Conservation (phyloP, 2,888 invertebrate species). For the Embidobia sp. region DNA sequence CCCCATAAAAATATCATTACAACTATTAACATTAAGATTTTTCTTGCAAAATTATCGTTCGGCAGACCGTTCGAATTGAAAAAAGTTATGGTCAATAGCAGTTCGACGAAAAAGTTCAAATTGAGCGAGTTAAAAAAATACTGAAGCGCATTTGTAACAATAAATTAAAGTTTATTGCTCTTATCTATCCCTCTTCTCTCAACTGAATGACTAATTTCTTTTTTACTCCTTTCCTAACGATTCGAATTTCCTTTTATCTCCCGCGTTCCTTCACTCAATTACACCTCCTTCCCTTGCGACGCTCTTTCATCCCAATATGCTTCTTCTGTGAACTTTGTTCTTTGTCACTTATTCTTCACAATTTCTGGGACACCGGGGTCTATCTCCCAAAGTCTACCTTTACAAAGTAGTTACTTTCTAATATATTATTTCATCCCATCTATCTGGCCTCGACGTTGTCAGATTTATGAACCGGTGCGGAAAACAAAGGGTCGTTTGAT, state of each 20-base stretch:
- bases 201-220: too few relatives aligned
- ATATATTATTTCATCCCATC: conserved; percentile 43
- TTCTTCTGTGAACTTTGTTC: conserved; percentile 47
- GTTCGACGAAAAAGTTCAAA: too few relatives aligned
- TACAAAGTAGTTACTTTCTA: conserved; percentile 48
- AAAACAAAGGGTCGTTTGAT: conserved; percentile 16
- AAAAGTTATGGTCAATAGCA: too few relatives aligned
- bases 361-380: conserved; percentile 41
- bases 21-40: too few relatives aligned
- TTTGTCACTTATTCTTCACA: conserved; percentile 49
- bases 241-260: conserved; percentile 51
- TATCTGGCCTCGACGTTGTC: not conserved
- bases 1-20: too few relatives aligned
- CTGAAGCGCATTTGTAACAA: too few relatives aligned
- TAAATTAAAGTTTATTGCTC: too few relatives aligned
- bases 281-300: conserved; percentile 36
- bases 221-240: conserved; percentile 26
- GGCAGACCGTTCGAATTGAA: too few relatives aligned
- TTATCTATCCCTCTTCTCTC: too few relatives aligned
- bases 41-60: too few relatives aligned
- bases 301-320: conserved; percentile 53
- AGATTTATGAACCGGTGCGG: conserved; percentile 19
- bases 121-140: too few relatives aligned
- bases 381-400: conserved; percentile 39
- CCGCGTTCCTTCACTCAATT: conserved; percentile 43